Percentiles rank a stretch among this genome's conserved stretches.
These are phyloP conservation scores for Quadroppia sp. DNA, from an alignment of 2,888 invertebrate species.

Conservation along the genomic window DNA sequence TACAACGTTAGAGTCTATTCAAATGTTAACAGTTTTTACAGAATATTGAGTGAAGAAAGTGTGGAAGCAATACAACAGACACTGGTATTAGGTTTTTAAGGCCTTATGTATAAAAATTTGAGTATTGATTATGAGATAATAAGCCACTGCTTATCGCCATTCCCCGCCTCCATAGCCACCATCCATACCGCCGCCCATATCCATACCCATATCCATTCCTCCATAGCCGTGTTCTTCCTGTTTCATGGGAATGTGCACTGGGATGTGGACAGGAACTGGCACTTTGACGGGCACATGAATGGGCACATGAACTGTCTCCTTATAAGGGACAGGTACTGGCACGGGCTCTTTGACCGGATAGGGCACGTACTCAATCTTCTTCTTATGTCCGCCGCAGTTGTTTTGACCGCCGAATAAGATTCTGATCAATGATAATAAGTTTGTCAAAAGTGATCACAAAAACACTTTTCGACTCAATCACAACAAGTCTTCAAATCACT, in stretches of 20 bases:
- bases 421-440: background rate
- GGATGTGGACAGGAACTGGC: background rate
- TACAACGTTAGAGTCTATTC: background rate
- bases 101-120: background rate
- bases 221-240: background rate
- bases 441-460: too few species aligned
- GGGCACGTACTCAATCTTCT: background rate
- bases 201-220: background rate
- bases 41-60: background rate
- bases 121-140: background rate
- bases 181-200: constrained; percentile 10
- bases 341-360: background rate
- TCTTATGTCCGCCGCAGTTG: constrained; percentile 2
- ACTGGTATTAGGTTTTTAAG: background rate
- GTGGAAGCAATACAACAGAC: background rate
- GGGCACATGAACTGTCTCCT: background rate
- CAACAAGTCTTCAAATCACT: too few species aligned
- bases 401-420: constrained; percentile 4
- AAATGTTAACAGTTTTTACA: background rate
- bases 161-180: background rate
- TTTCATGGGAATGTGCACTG: background rate
- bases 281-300: background rate
- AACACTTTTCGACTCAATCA: too few species aligned
- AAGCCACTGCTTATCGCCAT: background rate
- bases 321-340: background rate